These are phyloP conservation scores for Acronicta leporina DNA, from an alignment of 2,888 invertebrate genomes.

Conservation along the genomic window DNA sequence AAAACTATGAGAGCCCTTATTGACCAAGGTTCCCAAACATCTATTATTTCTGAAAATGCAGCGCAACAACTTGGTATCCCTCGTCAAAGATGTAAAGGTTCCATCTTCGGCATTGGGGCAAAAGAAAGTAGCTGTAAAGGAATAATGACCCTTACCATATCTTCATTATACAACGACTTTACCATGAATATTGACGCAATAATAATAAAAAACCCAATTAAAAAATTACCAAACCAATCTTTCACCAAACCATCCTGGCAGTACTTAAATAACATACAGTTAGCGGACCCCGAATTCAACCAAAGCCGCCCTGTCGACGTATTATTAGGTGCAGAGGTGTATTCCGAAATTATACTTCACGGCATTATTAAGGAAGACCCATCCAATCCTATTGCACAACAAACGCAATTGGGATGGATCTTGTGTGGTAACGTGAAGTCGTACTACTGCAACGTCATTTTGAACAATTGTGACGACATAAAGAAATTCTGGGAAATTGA, in stretches of 20 bases:
- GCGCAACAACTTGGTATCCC: slow-evolving; percentile 1
- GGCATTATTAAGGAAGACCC: not conserved
- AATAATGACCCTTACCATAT: not conserved
- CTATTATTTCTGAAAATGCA: slow-evolving; percentile 4
- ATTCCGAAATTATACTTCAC: not conserved
- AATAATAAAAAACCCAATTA: not conserved
- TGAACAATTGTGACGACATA: not conserved
- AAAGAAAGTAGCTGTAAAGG: too few relatives aligned
- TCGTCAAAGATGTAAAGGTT: not conserved
- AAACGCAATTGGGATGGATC: not conserved
- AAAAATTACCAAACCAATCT: not conserved
- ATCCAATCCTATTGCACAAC: not conserved
- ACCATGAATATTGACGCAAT: not conserved
- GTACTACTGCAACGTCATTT: not conserved
- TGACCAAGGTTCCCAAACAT: slow-evolving; percentile 3
- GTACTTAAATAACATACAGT: not conserved
- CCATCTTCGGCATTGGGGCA: not conserved
- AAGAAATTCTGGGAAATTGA: not conserved
- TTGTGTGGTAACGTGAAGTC: not conserved
- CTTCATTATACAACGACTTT: not conserved
- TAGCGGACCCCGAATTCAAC: not conserved
- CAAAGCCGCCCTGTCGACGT: not conserved
- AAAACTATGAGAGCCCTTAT: too few relatives aligned
- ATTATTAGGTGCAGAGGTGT: not conserved
- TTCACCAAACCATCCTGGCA: not conserved